Conservation (phyloP, 2,888 invertebrate genomes). For the Brenthis ino region DNA sequence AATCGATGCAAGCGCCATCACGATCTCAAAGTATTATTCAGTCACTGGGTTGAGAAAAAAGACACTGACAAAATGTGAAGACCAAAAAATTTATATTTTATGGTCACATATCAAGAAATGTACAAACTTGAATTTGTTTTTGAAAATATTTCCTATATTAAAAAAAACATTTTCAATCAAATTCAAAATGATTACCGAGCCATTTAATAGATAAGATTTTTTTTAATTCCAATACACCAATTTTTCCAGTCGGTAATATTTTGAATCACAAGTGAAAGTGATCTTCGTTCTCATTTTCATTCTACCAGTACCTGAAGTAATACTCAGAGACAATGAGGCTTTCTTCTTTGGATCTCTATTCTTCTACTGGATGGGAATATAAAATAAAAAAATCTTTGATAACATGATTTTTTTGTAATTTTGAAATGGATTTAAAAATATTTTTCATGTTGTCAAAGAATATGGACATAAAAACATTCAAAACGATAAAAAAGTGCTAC, state of each 20-base stretch:
- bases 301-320: conserved; percentile 99
- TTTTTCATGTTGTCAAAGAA: conserved; percentile 8
- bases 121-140: neutral
- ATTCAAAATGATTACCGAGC: too few relatives aligned
- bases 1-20: conserved; percentile 61
- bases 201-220: too few relatives aligned
- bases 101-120: neutral
- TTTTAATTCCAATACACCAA: too few relatives aligned
- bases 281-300: conserved; percentile 48
- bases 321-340: conserved; percentile 78
- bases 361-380: conserved; percentile 25
- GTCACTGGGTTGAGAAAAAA: conserved; percentile 87
- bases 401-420: conserved; percentile 40
- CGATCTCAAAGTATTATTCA: conserved; percentile 94
- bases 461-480: conserved; percentile 37
- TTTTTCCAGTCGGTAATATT: neutral
- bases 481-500: conserved; percentile 59
- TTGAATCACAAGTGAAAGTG: conserved; percentile 40
- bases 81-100: neutral
- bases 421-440: neutral
- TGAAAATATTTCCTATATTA: too few relatives aligned
- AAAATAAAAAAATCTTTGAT: conserved; percentile 32
- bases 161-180: too few relatives aligned
- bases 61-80: conserved; percentile 43
- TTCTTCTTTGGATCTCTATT: conserved; percentile 24